Base-by-base conservation (phyloP, 23 tunicate species). In the Halocynthia aurantium region DNA sequence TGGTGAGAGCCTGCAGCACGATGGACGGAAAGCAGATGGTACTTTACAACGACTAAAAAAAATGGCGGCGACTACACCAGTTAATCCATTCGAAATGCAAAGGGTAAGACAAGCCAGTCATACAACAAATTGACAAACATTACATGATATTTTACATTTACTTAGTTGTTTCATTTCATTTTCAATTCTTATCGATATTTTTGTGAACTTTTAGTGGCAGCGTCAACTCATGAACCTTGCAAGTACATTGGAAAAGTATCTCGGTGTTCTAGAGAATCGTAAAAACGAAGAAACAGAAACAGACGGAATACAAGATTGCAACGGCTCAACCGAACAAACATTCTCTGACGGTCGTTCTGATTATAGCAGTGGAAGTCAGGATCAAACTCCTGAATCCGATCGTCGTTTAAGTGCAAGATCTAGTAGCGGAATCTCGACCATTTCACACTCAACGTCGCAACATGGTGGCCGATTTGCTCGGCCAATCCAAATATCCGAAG, bases 181-280 rank as follows among this genome's bases (percentile, higher is more conserved):
- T 18, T 60, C 64, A 15, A 15, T 15, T 18, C 4, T 60, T 60
- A 15, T 18, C n/a, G 1, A 2, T 21, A 19, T 68, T 71, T 71
- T 31, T 31, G 44, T 31, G 44, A 31, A 31, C 0, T 67, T 76
- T 67, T 63, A 85, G 90, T 85, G 90, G 90, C 90, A 85, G 56
- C 55, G 82, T n/a, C 76, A 81, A 44, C 81, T 85, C 6, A 70
- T 77, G 60, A 74, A 62, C 13, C 69, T 85, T 50, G 84, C 90
- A 31, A 73, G 75, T 10, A 73, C 90, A 5, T 57, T 85, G 57
- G 90, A 85, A 55, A 77, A 77, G 51, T 85, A 80, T 67, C 17
- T 85, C 12, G 19, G 64, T 10, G 60, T 74, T 21, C 56, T 74
- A 5, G 64, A 74, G 56, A 74, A 74, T 5, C 64, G 56, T 5